Evolutionary conservation across 2,113 vertebrate species (phyloP), one percentile per base, ranked within the genome.

Genomic region (Acrocephalus arundinaceus): DNA sequence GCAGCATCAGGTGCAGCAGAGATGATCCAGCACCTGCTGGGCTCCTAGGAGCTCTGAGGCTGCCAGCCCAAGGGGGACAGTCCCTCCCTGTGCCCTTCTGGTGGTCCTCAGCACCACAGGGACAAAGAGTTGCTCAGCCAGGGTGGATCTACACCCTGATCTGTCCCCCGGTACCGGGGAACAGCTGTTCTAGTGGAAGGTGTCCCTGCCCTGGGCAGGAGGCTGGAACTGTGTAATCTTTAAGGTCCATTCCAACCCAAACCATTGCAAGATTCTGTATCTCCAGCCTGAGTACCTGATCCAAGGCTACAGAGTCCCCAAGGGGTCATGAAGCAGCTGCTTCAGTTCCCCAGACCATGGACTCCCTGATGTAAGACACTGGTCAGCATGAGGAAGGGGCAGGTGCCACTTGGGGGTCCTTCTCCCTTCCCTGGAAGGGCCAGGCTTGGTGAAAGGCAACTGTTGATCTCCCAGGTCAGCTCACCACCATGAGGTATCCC

Each of bases 1-100:
- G 48, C 1, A 2, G 59, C 51, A 37, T 1, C 13, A 6, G 10
- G 28, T 3, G 0, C 13, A 8, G 52, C 37, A 2, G n/a, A 49
- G 66, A 58, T 25, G 49, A 31, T 19, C 58, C 58, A n/a, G 52
- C 57, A 22, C 3, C 33, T 8, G 28, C 37, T n/a, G 13, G 12
- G 55, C 22, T 2, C 65, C 7, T 5, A 23, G 73, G 23, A 43
- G 68, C 37, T 17, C 76, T 30, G 51, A 45, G 33, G 27, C 8
- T n/a, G 33, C 35, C 63, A 37, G 58, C 33, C 25, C 5, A 0
- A 46, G 6, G 41, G 82, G 18, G 6, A 57, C 22, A 55, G 18
- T 28, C 63, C 25, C 37, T 62, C 35, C 41, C 68, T 2, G 10
- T 4, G 12, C 78, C 22, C 74, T 62, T 30, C 58, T 45, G 17